A percentile compares a stretch with the other conserved stretches of the same genome.
Evolutionary conservation across 2,113 vertebrate genomes (phyloP).

Genomic region (Lutjanus erythropterus): DNA sequence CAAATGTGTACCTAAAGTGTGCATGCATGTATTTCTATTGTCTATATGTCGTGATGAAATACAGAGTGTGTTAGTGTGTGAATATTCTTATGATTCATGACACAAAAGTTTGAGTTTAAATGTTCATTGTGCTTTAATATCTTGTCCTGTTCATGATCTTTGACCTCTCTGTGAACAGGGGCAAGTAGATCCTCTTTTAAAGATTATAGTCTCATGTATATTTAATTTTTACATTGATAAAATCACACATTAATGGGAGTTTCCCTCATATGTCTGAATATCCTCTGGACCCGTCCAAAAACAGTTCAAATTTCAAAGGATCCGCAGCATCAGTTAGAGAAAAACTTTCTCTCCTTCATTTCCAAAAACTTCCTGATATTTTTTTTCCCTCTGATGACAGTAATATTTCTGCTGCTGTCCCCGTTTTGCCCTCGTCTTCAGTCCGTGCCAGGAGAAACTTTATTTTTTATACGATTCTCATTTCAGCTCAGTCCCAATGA

Average conservation of each 20-base stretch:
- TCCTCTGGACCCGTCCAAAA: background rate
- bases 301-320: slow-evolving; percentile 1
- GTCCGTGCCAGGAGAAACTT: slow-evolving; percentile 27
- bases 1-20: background rate
- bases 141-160: background rate
- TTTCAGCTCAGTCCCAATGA: slow-evolving; percentile 32
- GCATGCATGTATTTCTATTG: background rate
- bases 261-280: background rate
- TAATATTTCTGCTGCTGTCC: slow-evolving; percentile 41
- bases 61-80: background rate
- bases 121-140: background rate
- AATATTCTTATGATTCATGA: background rate
- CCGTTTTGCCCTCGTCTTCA: slow-evolving; percentile 20
- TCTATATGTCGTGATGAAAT: background rate
- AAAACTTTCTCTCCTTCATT: slow-evolving; percentile 16
- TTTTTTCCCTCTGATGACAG: slow-evolving; percentile 18
- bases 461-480: slow-evolving; percentile 23
- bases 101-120: background rate
- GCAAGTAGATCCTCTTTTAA: background rate
- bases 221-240: background rate
- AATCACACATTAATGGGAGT: background rate
- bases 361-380: background rate
- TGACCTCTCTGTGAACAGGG: background rate
- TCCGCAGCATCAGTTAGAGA: background rate
- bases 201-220: background rate